Evolutionary conservation across 2,797 vertebrate genomes (phyloP), one percentile per base, ranked within the genome.

Genomic region (Somateria mollissima): DNA sequence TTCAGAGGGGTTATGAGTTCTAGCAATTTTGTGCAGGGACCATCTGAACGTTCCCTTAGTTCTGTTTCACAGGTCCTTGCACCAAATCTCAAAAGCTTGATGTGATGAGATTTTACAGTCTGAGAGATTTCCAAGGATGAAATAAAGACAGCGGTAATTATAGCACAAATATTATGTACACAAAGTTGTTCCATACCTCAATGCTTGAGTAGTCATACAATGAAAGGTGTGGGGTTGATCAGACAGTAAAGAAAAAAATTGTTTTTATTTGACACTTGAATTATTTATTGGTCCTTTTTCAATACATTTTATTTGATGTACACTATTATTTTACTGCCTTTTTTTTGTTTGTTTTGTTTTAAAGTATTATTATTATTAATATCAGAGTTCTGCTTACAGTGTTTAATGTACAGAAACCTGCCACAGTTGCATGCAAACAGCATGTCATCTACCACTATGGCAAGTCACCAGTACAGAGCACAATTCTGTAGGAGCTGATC

Each of bases 141-240:
- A 45, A 13, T 47, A 32, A 80, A 64, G 37, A 49, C 37, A 81
- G 20, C 9, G 49, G 6, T 19, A 67, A 12, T 19, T 84, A 20
- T 37, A 76, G 14, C 27, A 43, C 18, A 8, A 65, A 10, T 41
- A 58, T 72, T 79, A 16, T 53, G 10, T 24, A 19, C 6, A 16
- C 3, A 34, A 13, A 49, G 18, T 60, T 62, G 25, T 57, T 32
- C 61, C 11, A 27, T 19, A 60, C 4, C 83, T 70, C 64, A 64
- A 61, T 34, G 43, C 13, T 37, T 72, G 36, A 75, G n/a, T 57
- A 37, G 15, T 3, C 25, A 19, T 0, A 0, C 20, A 51, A 73
- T 84, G 28, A 78, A 34, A 75, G 54, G 20, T 32, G 5, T 13
- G 32, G 56, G 8, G 6, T 49, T 62, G 54, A 14, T 61, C 53